These are phyloP conservation scores for Istiophorus platypterus DNA, from an alignment of 2,113 vertebrate genomes.

Conservation along the genomic window DNA sequence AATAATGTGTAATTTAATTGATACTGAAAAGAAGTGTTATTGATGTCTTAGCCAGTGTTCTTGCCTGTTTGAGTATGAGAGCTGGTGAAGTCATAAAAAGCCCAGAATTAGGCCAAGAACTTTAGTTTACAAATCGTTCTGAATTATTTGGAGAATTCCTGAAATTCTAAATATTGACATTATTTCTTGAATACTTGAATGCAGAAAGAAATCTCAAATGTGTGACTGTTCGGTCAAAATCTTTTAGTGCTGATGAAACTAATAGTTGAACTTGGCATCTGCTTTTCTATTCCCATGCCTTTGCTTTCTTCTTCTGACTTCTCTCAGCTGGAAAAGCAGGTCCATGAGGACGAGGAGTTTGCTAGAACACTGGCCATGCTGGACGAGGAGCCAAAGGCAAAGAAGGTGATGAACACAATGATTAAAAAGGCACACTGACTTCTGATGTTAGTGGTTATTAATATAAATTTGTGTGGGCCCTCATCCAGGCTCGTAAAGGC, in stretches of 20 bases:
- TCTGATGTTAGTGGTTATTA: not conserved
- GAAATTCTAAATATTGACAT: not conserved
- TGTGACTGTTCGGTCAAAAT: too few species aligned
- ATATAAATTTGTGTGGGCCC: not conserved
- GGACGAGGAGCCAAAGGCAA: constrained; percentile 89
- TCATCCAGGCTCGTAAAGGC: constrained; percentile 85
- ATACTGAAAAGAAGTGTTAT: not conserved
- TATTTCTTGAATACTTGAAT: not conserved
- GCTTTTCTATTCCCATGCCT: not conserved
- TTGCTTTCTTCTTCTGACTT: not conserved
- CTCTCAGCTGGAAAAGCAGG: constrained; percentile 90
- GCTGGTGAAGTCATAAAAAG: not conserved
- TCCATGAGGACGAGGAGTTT: constrained; percentile 97
- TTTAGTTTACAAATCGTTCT: not conserved
- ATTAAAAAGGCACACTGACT: not conserved
- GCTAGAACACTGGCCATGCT: constrained; percentile 93
- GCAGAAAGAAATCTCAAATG: too few species aligned
- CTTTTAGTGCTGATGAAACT: not conserved
- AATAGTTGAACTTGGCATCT: not conserved
- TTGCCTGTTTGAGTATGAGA: not conserved
- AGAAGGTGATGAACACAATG: constrained; percentile 85
- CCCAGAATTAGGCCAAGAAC: not conserved
- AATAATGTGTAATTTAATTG: too few species aligned
- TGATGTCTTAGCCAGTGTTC: not conserved
- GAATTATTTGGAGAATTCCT: not conserved